Evolutionary conservation across 2,888 invertebrate species (phyloP).

Genomic region (Sussaba pulchella): DNA sequence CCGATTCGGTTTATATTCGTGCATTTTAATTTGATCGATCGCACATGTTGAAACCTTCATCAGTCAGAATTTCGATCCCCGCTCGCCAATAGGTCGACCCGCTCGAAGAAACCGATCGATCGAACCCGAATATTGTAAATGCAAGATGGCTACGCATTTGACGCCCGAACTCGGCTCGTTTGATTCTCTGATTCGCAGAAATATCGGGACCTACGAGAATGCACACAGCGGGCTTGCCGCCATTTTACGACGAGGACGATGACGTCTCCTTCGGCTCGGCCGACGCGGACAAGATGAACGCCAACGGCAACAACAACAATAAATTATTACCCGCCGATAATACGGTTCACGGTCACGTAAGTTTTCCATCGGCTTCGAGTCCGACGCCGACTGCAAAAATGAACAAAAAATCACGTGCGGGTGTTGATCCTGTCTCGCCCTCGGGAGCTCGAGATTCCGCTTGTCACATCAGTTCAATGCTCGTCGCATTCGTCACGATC

Average conservation of each 20-base stretch:
- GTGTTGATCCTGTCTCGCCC: conserved; percentile 57
- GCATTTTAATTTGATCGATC: too few relatives aligned
- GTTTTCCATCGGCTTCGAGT: conserved; percentile 73
- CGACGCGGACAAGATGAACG: conserved; percentile 75
- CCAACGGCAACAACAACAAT: conserved; percentile 39
- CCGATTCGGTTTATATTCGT: too few relatives aligned
- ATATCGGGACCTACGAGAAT: conserved; percentile 89
- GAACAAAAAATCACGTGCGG: conserved; percentile 74
- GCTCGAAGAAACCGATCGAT: too few relatives aligned
- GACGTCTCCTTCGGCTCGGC: conserved; percentile 81
- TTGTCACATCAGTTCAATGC: conserved; percentile 63
- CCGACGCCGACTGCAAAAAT: conserved; percentile 73
- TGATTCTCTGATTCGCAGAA: conserved; percentile 85
- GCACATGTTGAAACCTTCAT: too few relatives aligned
- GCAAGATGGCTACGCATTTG: background rate
- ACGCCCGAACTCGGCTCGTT: background rate
- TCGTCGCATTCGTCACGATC: conserved; percentile 64
- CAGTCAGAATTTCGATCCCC: too few relatives aligned
- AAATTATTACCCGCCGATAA: conserved; percentile 79
- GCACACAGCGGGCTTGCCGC: conserved; percentile 79
- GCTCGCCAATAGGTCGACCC: too few relatives aligned
- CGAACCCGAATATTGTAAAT: background rate
- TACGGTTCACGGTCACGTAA: conserved; percentile 78
- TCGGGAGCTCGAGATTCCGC: conserved; percentile 62
- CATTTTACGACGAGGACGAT: conserved; percentile 90